Conservation (phyloP, 1,140 invertebrate genomes). For the Megathymus violae region DNA sequence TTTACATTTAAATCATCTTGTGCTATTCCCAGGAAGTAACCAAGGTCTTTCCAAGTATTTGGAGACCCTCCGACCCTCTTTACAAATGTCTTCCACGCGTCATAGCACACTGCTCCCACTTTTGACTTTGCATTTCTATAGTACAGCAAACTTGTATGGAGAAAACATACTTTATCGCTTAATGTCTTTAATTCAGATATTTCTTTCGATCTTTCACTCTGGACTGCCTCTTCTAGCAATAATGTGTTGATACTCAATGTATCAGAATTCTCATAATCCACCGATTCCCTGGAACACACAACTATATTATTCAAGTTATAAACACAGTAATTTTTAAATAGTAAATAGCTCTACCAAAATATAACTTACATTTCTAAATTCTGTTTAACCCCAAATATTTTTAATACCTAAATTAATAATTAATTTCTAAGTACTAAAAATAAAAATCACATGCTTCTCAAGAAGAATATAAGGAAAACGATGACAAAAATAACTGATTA, state of each 20-base stretch:
- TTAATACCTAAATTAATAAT: neutral
- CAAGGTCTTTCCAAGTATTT: slow-evolving; percentile 70
- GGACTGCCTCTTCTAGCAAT: slow-evolving; percentile 58
- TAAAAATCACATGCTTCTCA: neutral
- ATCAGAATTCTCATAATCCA: slow-evolving; percentile 66
- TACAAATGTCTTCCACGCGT: slow-evolving; percentile 67
- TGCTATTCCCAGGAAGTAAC: slow-evolving; percentile 56
- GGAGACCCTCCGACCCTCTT: slow-evolving; percentile 66
- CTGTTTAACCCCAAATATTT: neutral
- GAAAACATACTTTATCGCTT: slow-evolving; percentile 63
- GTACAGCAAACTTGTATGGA: slow-evolving; percentile 75
- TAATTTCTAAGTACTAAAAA: neutral
- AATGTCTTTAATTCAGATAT: slow-evolving; percentile 63
- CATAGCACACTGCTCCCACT: slow-evolving; percentile 63
- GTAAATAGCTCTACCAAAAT: neutral
- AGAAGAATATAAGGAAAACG: no score
- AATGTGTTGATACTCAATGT: slow-evolving; percentile 72
- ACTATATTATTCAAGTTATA: neutral
- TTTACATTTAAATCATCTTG: slow-evolving; percentile 74
- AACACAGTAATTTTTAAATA: neutral
- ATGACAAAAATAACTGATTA: no score
- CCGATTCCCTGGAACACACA: slow-evolving; percentile 55
- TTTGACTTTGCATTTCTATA: slow-evolving; percentile 70
- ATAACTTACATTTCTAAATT: neutral
- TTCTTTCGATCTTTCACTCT: slow-evolving; percentile 63